A percentile compares a stretch with the other conserved stretches of the same genome.
Evolutionary conservation across 1,140 invertebrate genomes (phyloP).

Genomic region (Himalopsyche phryganea): DNA sequence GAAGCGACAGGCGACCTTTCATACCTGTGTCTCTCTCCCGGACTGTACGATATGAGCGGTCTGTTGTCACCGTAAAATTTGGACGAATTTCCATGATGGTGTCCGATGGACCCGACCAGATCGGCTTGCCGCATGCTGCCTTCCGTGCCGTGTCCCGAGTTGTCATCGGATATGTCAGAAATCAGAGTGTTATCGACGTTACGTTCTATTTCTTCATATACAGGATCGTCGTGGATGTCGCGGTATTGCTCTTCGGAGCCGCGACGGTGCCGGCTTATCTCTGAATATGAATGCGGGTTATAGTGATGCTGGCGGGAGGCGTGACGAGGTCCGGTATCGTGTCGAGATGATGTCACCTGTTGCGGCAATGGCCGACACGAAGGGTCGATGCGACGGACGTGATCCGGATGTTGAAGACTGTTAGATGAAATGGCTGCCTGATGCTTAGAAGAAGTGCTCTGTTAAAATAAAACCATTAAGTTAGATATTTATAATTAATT

Average conservation of each 20-base stretch:
- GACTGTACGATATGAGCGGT: constrained; percentile 69
- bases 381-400: constrained; percentile 40
- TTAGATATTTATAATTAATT: too few relatives aligned
- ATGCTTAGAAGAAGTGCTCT: constrained; percentile 57
- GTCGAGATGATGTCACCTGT: constrained; percentile 43
- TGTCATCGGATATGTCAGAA: constrained; percentile 77
- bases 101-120: constrained; percentile 34
- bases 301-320: constrained; percentile 40
- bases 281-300: constrained; percentile 53
- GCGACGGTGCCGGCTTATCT: constrained; percentile 53
- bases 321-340: constrained; percentile 41
- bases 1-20: constrained; percentile 54
- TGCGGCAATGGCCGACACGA: constrained; percentile 41
- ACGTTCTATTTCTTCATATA: constrained; percentile 78
- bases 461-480: constrained; percentile 37
- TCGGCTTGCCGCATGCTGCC: constrained; percentile 60
- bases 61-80: constrained; percentile 78
- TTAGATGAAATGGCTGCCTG: constrained; percentile 42
- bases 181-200: constrained; percentile 60
- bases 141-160: constrained; percentile 67
- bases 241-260: constrained; percentile 48
- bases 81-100: constrained; percentile 49
- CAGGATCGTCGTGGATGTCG: constrained; percentile 66
- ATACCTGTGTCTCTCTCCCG: constrained; percentile 52
- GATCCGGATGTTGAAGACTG: constrained; percentile 45